Conservation (phyloP, 2,888 invertebrate species). For the Glaucopsyche alexis region DNA sequence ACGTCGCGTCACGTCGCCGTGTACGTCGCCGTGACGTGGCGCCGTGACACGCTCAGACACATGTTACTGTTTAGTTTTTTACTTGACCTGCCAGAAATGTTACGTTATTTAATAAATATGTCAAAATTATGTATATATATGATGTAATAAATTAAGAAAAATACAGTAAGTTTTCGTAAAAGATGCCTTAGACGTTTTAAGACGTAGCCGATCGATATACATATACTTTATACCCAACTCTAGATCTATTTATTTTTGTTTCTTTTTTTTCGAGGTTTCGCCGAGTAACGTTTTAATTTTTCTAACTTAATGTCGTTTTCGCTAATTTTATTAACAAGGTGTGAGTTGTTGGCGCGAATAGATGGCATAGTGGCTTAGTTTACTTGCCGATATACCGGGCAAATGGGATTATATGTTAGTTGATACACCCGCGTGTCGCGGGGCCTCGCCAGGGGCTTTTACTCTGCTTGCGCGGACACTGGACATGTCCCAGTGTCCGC, state of each 20-base stretch:
- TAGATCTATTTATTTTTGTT: slow-evolving; percentile 23
- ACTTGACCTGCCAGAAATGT: slow-evolving; percentile 70
- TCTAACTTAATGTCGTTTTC: slow-evolving; percentile 63
- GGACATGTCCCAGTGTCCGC: slow-evolving; percentile 61
- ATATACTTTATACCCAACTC: slow-evolving; percentile 41
- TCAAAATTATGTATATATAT: slow-evolving; percentile 79
- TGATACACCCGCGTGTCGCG: slow-evolving; percentile 51
- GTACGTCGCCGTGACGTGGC: not conserved
- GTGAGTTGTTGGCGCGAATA: slow-evolving; percentile 65
- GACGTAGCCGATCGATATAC: slow-evolving; percentile 57
- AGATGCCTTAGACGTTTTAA: slow-evolving; percentile 74
- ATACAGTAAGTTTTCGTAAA: slow-evolving; percentile 76
- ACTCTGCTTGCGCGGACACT: slow-evolving; percentile 57
- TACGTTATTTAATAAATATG: slow-evolving; percentile 71
- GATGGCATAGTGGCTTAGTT: slow-evolving; percentile 64
- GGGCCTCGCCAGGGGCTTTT: slow-evolving; percentile 50
- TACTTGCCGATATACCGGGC: slow-evolving; percentile 62
- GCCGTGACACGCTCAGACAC: slow-evolving; percentile 30
- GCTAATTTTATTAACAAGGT: slow-evolving; percentile 69
- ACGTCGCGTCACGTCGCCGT: not conserved
- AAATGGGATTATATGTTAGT: slow-evolving; percentile 71
- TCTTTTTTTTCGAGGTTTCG: slow-evolving; percentile 19
- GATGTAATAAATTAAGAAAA: slow-evolving; percentile 77
- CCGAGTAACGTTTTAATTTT: slow-evolving; percentile 35
- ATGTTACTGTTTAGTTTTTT: slow-evolving; percentile 60